phyloP scores from a whole-genome alignment of 2,888 invertebrate species.

The Glyphotaelius pellucidus region DNA sequence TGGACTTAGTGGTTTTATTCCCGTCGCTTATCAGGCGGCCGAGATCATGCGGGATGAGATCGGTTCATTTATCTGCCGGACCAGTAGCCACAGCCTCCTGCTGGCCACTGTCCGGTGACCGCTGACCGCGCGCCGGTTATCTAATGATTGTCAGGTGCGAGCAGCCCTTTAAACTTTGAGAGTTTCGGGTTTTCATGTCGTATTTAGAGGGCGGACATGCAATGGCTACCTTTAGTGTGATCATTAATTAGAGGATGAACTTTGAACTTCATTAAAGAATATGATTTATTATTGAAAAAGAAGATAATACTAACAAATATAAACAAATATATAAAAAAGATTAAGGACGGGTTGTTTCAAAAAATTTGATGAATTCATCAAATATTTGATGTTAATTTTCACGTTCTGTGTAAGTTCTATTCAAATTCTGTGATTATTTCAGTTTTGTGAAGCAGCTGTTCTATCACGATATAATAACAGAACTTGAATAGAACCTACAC shows the following conservation, averaged over 20 bases:
- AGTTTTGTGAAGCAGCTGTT: too few relatives aligned
- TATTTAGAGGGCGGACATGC: neutral
- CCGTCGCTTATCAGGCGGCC: conserved; percentile 51
- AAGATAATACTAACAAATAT: too few relatives aligned
- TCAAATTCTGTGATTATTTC: too few relatives aligned
- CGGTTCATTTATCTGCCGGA: conserved; percentile 63
- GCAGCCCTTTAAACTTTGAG: conserved; percentile 17
- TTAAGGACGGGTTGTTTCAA: too few relatives aligned
- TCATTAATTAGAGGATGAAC: neutral
- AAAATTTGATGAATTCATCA: too few relatives aligned
- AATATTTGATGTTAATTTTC: too few relatives aligned
- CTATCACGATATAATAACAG: too few relatives aligned
- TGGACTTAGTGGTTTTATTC: conserved; percentile 23
- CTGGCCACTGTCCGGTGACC: conserved; percentile 44
- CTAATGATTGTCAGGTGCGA: conserved; percentile 28
- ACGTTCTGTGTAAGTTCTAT: too few relatives aligned
- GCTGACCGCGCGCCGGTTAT: conserved; percentile 4
- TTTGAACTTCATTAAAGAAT: neutral
- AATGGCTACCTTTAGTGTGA: neutral
- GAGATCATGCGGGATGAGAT: conserved; percentile 60
- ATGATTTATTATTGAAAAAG: too few relatives aligned
- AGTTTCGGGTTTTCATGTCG: neutral
- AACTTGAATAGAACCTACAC: too few relatives aligned
- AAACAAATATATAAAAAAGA: too few relatives aligned
- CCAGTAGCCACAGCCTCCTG: conserved; percentile 23